phyloP scores from a whole-genome alignment of 2,113 vertebrate species.

The Oceanites oceanicus region DNA sequence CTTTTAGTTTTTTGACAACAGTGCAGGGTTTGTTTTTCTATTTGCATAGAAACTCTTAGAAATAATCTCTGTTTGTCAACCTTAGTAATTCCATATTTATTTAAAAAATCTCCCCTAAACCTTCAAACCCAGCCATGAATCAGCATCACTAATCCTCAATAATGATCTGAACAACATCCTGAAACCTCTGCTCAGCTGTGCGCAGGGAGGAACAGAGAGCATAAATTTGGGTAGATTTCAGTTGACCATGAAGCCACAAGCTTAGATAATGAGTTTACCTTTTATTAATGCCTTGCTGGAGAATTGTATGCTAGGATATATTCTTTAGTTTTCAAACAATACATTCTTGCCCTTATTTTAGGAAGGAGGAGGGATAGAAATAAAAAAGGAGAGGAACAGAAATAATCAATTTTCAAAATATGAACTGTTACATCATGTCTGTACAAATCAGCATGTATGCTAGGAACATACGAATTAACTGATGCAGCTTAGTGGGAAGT shows the following conservation, averaged over 20 bases:
- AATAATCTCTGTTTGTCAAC: not conserved
- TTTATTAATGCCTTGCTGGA: not conserved
- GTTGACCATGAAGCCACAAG: not conserved
- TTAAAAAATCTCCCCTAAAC: not conserved
- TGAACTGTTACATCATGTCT: not conserved
- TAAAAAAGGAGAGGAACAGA: not conserved
- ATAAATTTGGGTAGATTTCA: not conserved
- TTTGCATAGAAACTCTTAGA: not conserved
- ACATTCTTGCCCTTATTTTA: not conserved
- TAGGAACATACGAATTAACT: not conserved
- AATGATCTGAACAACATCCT: not conserved
- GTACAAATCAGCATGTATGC: not conserved
- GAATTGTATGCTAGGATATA: not conserved
- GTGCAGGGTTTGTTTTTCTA: not conserved
- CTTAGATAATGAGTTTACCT: not conserved
- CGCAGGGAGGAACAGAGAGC: not conserved
- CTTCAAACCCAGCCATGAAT: not conserved
- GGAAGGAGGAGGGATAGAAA: not conserved
- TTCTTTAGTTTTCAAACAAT: not conserved
- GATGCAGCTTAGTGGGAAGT: not conserved
- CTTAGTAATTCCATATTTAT: not conserved
- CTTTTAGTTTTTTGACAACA: not conserved
- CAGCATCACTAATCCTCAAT: not conserved
- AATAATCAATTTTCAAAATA: not conserved
- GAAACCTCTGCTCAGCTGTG: not conserved